Conservation (phyloP, 2,113 vertebrate species). For the Pluvialis apricaria region DNA sequence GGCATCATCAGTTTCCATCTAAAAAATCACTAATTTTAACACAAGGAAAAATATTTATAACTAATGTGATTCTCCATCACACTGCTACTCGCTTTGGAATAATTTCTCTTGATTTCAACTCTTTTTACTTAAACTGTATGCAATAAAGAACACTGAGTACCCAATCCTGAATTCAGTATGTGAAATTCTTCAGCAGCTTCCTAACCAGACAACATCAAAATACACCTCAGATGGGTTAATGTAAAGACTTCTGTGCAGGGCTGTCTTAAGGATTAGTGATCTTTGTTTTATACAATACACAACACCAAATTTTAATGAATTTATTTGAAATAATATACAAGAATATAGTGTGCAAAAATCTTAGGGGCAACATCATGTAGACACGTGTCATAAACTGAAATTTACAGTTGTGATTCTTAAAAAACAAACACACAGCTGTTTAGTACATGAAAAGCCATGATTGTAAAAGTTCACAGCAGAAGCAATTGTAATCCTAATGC, state of each 20-base stretch:
- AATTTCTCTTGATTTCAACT: background rate
- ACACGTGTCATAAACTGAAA: constrained; percentile 81
- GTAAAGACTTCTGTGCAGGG: background rate
- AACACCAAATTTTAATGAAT: constrained; percentile 75
- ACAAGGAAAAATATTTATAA: constrained; percentile 4
- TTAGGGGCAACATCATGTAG: constrained; percentile 89
- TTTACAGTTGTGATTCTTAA: constrained; percentile 82
- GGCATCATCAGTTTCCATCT: background rate
- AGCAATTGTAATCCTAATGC: constrained; percentile 62
- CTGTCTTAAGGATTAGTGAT: background rate
- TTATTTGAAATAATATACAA: constrained; percentile 99
- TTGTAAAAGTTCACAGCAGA: constrained; percentile 78
- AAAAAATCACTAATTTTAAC: background rate
- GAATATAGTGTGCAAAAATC: constrained; percentile 96
- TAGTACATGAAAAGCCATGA: constrained; percentile 81
- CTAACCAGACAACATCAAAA: background rate
- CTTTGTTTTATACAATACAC: background rate
- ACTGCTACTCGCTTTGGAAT: background rate
- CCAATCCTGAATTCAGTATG: background rate
- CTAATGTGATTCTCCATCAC: background rate
- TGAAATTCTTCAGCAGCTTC: background rate
- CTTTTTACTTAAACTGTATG: background rate
- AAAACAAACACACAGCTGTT: constrained; percentile 70
- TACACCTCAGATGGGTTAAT: accelerated
- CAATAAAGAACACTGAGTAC: constrained; percentile 27